Evolutionary conservation across 1,140 invertebrate species (phyloP), one percentile per base, ranked within the genome.

Genomic region (Holcopasites calliopsidis): DNA sequence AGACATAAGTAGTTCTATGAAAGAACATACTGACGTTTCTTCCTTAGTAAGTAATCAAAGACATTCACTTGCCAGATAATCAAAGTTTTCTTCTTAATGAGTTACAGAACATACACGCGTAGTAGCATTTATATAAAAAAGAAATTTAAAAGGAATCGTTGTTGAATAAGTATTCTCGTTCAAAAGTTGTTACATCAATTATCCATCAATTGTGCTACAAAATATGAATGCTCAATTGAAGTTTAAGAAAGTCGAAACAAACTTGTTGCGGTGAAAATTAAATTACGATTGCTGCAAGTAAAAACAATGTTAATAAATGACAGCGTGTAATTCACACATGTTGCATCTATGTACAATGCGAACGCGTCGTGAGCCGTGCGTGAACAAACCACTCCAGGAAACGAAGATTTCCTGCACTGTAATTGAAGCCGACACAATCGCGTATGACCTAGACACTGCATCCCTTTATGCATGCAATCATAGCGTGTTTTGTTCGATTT

Each of bases 371-470:
- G 42, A 28, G 4, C 4, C 11, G 23, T 61, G 44, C 33, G 58
- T 52, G 47, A 31, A 50, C 11, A 40, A 58, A 55, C 42, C 21
- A 58, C 60, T 76, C 73, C 57, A 76, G 65, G 73, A 76, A 69
- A 57, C 33, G 69, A 71, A 71, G 44, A 61, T 58, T 50, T 66
- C 31, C 69, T 35, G 13, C 21, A n/a, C n/a, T 40, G 33, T 42
- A 49, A 23, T 50, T 18, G 31, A 65, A 35, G 31, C 47, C 60
- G 33, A 71, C 54, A 62, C 73, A 64, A 64, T 74, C 58, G 58
- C 60, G 80, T 50, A 28, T 68, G 79, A 77, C 80, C 80, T 83
- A 82, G 80, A 83, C 80, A 82, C 82, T 83, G 80, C 70, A 58
- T 75, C 70, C 75, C 72, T 82, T 68, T 58, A 28, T 57, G 42